Evolutionary conservation across 2,888 invertebrate genomes (phyloP), one percentile per base, ranked within the genome.

Genomic region (Cryptus viduatorius): DNA sequence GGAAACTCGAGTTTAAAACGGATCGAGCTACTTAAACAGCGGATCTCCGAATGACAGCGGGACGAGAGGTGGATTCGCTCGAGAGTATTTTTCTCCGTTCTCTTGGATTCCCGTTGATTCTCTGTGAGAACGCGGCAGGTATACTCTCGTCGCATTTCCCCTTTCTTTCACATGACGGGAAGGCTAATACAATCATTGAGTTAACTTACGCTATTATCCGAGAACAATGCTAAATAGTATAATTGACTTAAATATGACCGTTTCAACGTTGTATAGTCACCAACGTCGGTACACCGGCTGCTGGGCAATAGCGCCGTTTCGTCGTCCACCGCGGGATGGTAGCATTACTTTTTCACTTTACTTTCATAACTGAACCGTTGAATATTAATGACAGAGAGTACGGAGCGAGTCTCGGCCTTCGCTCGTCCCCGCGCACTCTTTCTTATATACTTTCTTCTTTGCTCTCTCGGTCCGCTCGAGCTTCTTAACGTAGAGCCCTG

Each of bases 321-420:
- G n/a, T 56, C 48, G 46, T 44, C 77, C 29, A 67, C 79, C 64
- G 83, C 67, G 83, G 81, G 59, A 80, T 61, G 72, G 76, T 80
- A 88, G 89, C 90, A 90, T 92, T 92, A 93, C 92, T 93, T 93
- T 93, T 93, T 93, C 93, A 93, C 93, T 93, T 93, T 92, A 93
- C 92, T 93, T 92, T 93, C 92, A 93, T 93, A 93, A 92, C 93
- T 92, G 92, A 92, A 92, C 89, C 90, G 92, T 93, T 92, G 93
- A 93, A 93, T 93, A 93, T 93, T 92, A 93, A 93, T 93, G 93
- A 88, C 88, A 88, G 89, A 89, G 87, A 89, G 90, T 89, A 50
- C 65, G 50, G 86, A 88, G 86, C 61, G 83, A 50, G 75, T 82
- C 73, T 82, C 82, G 82, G 61, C 65, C 59, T 67, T 72, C 59